Percentiles rank a stretch among this genome's conserved stretches.
Evolutionary conservation across 2,888 invertebrate genomes (phyloP).

Genomic region (Zele albiditarsus): DNA sequence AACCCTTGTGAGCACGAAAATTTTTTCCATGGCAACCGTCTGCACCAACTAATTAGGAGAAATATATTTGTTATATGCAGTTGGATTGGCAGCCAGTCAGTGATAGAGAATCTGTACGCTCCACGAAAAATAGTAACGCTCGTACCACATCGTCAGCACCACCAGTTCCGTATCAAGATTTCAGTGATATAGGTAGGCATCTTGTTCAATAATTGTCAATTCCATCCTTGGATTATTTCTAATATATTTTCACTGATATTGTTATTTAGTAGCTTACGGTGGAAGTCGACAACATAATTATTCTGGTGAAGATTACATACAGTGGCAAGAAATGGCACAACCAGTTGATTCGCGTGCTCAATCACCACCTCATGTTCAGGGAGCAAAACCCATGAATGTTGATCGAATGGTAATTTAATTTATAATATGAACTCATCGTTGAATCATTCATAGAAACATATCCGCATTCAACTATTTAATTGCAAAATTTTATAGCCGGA

Average conservation of each 20-base stretch:
- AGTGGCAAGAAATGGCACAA: conserved; percentile 67
- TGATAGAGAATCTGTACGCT: conserved; percentile 57
- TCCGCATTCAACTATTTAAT: neutral
- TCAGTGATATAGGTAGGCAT: conserved; percentile 59
- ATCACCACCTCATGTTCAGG: conserved; percentile 60
- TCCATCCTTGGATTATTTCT: neutral
- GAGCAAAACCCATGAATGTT: conserved; percentile 63
- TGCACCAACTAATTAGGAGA: neutral
- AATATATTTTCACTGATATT: neutral
- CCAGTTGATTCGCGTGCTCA: conserved; percentile 63
- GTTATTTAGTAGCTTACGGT: conserved; percentile 53
- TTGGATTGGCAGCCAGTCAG: conserved; percentile 64
- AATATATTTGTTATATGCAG: conserved; percentile 45
- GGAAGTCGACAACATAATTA: conserved; percentile 56
- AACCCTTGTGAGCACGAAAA: conserved; percentile 14
- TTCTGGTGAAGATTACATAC: conserved; percentile 55
- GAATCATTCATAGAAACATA: neutral
- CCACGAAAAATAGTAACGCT: conserved; percentile 65
- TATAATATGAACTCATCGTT: conserved; percentile 1
- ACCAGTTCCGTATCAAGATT: conserved; percentile 60
- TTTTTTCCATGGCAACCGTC: neutral
- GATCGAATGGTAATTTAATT: conserved; percentile 61
- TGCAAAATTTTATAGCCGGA: conserved; percentile 73
- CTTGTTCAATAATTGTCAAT: neutral
- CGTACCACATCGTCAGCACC: conserved; percentile 58